Base-by-base conservation (phyloP, 2,888 invertebrate species). In the Callinectes sapidus region DNA sequence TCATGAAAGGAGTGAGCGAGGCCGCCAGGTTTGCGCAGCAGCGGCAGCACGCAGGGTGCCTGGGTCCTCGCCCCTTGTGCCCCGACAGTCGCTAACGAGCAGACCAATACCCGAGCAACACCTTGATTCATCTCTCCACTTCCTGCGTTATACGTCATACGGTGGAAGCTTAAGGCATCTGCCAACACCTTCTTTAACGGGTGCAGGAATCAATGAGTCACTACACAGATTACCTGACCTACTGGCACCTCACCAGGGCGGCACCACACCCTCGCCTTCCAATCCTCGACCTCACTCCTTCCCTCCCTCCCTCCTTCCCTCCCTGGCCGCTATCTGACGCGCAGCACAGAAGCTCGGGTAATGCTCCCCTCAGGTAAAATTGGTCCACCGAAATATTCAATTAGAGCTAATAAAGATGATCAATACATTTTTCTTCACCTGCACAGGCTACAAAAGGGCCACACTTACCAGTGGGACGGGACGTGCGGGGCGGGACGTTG, bases 1-100 rank as follows among this genome's bases (percentile, higher is more conserved):
- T 81, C 81, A 81, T 81, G 81, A 81, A 81, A 81, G 81, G 81
- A 81, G 81, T 81, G 35, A 32, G 81, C 81, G 81, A n/a, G 81
- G 81, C 81, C 81, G 81, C 81, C 71, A 71, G 35, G 77, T 28
- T 81, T 2, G 35, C 77, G 35, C 81, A 81, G 6, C 16, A 3
- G 81, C 35, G 0, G 35, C 81, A 81, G 81, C 81, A 81, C 16
- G 81, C 81, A n/a, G 18, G 18, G 81, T 16, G 32, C 35, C 81
- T 81, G 35, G 35, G 81, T 81, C 16, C 81, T 28, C 35, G 81
- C 81, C 81, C n/a, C 35, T 14, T 81, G 16, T 81, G 32, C 16
- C 16, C 35, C 14, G 81, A 81, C 81, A 81, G 81, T 35, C 81
- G 81, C 35, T 81, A 81, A 81, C 32, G 81, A 81, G 81, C 18